Base-by-base conservation (phyloP, 2,113 vertebrate genomes). In the Cebus imitator region DNA sequence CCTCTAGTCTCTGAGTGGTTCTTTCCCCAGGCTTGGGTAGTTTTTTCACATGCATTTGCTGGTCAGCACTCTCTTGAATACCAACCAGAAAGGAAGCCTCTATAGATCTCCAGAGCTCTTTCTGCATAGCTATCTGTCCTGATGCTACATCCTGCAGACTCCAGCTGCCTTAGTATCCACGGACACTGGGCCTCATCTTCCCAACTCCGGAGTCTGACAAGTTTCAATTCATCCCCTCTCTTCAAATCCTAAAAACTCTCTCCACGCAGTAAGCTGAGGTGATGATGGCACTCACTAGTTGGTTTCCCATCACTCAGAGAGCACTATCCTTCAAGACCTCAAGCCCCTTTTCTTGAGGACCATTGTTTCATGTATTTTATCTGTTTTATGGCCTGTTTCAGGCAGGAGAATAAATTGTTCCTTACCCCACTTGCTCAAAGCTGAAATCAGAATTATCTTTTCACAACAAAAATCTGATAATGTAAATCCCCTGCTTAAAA, bases 391-490 rank as follows among this genome's bases (percentile, higher is more conserved):
- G 2, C 35, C 52, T 79, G 8, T 70, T 92, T 96, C 21, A 48
- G 30, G 14, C 10, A 11, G 4, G 13, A 90, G 40, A 85, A 85
- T 58, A 75, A 66, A 78, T 50, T 58, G 8, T 2, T 27, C 45
- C 55, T 21, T 95, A 84, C 37, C 80, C 7, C 45, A 79, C 21
- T 40, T 50, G 16, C 35, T 40, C 27, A 92, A 91, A 75, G 35
- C 13, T 70, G 37, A 79, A 94, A 17, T 90, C 64, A 92, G 48
- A 88, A 92, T 66, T 73, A 82, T 32, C 66, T 92, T 91, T 86
- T 16, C 76, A 82, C 18, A 91, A 82, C 6, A 52, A n/a, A 85
- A 57, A 84, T 95, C 82, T 92, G 43, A 72, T 86, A 35, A 52
- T 9, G 25, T 21, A 87, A 52, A 25, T 91, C n/a, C 40, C n/a